Evolutionary conservation across 2,888 invertebrate species (phyloP).

Genomic region (Hydroisotoma schaefferi): DNA sequence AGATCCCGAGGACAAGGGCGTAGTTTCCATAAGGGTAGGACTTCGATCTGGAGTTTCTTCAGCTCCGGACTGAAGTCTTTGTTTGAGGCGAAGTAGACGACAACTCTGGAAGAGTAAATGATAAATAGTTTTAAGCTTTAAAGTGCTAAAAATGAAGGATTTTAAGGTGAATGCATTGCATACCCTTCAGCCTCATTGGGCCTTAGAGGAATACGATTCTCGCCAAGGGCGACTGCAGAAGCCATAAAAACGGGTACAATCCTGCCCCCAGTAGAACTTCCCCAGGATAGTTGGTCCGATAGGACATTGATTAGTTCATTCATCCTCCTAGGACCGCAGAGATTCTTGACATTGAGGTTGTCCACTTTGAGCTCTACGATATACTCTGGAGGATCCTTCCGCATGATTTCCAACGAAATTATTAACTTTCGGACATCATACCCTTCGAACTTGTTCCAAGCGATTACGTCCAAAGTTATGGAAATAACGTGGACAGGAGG

Average conservation of each 20-base stretch:
- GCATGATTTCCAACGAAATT: constrained; percentile 41
- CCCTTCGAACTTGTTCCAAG: constrained; percentile 41
- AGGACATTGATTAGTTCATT: constrained; percentile 73
- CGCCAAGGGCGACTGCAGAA: constrained; percentile 80
- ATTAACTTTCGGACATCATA: constrained; percentile 40
- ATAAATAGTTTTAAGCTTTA: background rate
- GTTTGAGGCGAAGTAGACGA: constrained; percentile 75
- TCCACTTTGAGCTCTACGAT: constrained; percentile 84
- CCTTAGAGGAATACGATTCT: constrained; percentile 68
- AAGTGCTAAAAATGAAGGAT: background rate
- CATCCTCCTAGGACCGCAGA: constrained; percentile 71
- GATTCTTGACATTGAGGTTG: constrained; percentile 82
- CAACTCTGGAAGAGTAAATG: constrained; percentile 58
- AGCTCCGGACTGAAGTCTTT: constrained; percentile 68
- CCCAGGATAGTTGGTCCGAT: constrained; percentile 57
- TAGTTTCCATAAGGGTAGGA: constrained; percentile 72
- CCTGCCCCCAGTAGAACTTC: constrained; percentile 26
- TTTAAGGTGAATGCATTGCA: constrained; percentile 38
- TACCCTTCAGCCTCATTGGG: constrained; percentile 86
- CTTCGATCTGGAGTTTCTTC: constrained; percentile 70
- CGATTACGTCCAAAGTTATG: constrained; percentile 43
- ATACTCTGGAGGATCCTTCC: constrained; percentile 60
- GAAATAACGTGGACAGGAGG: constrained; percentile 38
- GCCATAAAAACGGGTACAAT: constrained; percentile 78
- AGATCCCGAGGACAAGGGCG: constrained; percentile 75